These are phyloP conservation scores for Procavia capensis DNA, from an alignment of 2,113 vertebrate genomes.

Conservation along the genomic window DNA sequence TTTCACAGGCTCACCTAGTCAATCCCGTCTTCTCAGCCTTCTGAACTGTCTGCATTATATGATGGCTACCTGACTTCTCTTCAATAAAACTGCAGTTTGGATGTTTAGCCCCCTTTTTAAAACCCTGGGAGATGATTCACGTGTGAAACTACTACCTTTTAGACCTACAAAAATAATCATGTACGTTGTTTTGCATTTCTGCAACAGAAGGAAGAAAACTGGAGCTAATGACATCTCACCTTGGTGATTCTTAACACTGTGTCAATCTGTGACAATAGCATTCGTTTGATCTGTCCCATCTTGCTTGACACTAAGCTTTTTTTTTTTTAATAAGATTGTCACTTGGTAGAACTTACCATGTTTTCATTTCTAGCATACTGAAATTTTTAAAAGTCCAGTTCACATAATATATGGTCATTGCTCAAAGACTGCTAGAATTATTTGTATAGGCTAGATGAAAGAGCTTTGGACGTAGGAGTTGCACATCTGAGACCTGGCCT, in stretches of 20 bases:
- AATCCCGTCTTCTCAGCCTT: background rate
- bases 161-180: background rate
- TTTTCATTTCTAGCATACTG: constrained; percentile 33
- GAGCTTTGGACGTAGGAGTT: constrained; percentile 44
- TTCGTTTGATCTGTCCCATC: background rate
- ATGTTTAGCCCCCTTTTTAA: background rate
- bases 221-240: background rate
- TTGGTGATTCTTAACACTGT: constrained; percentile 21
- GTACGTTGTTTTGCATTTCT: constrained; percentile 13
- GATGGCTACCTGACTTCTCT: background rate
- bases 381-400: constrained; percentile 58
- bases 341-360: constrained; percentile 23
- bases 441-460: constrained; percentile 68
- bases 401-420: constrained; percentile 47
- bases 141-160: background rate
- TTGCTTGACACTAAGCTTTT: constrained; percentile 17
- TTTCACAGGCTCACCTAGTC: background rate
- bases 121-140: background rate
- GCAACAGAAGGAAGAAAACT: constrained; percentile 27
- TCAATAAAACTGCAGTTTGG: constrained; percentile 42
- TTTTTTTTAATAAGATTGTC: constrained; percentile 4
- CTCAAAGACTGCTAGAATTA: constrained; percentile 60
- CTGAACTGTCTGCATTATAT: background rate
- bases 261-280: background rate
- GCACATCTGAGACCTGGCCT: constrained; percentile 55